Evolutionary conservation across 2,888 invertebrate genomes (phyloP).

Genomic region (Stenurella melanura): DNA sequence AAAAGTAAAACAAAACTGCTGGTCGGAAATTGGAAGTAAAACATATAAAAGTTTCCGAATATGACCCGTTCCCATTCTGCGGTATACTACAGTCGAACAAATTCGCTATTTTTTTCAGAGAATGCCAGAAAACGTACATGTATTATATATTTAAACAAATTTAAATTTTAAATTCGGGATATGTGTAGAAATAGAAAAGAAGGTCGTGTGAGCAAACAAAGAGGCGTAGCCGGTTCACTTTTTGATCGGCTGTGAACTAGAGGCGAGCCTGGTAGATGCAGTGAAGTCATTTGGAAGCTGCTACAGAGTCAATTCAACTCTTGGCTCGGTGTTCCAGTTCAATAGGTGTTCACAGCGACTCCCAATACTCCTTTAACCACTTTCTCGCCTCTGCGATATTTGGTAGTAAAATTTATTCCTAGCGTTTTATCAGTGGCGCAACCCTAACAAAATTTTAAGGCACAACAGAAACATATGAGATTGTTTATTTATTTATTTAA

Average conservation of each 20-base stretch:
- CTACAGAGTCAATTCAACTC: slow-evolving; percentile 60
- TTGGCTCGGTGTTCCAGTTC: slow-evolving; percentile 60
- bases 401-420: slow-evolving; percentile 61
- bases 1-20: too few relatives aligned
- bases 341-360: slow-evolving; percentile 57
- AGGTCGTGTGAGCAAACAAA: slow-evolving; percentile 59
- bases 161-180: slow-evolving; percentile 29
- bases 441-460: not conserved
- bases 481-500: too few relatives aligned
- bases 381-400: slow-evolving; percentile 59
- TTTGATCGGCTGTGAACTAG: slow-evolving; percentile 51
- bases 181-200: slow-evolving; percentile 42
- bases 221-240: slow-evolving; percentile 55
- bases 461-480: too few relatives aligned
- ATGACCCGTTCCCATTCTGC: not conserved
- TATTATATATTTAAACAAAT: slow-evolving; percentile 38
- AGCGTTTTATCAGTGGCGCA: slow-evolving; percentile 19
- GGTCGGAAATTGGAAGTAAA: too few relatives aligned
- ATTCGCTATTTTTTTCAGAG: not conserved
- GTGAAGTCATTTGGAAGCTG: slow-evolving; percentile 63
- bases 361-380: slow-evolving; percentile 51
- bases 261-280: slow-evolving; percentile 50
- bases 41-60: not conserved
- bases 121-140: slow-evolving; percentile 10
- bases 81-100: not conserved